These are phyloP conservation scores for Rutilus rutilus DNA, from an alignment of 2,113 vertebrate species.

Conservation along the genomic window DNA sequence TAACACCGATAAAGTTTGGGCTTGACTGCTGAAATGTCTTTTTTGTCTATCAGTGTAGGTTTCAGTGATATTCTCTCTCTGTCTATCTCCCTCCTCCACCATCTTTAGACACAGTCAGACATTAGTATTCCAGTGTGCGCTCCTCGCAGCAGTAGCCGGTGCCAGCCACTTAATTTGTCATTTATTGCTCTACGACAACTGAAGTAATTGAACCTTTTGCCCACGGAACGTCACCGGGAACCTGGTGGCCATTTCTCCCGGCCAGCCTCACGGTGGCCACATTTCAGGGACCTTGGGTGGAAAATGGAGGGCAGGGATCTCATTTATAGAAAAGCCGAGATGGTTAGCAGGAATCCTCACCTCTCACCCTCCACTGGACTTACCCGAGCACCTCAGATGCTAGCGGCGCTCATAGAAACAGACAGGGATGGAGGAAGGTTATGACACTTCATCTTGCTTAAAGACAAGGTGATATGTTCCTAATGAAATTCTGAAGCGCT, in stretches of 20 bases:
- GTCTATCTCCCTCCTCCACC: conserved; percentile 52
- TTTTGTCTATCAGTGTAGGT: background rate
- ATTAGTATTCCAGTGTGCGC: conserved; percentile 72
- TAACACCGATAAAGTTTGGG: conserved; percentile 10
- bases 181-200: conserved; percentile 79
- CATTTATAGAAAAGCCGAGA: conserved; percentile 67
- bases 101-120: conserved; percentile 60
- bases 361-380: conserved; percentile 54
- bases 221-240: conserved; percentile 65
- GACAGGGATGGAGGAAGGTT: conserved; percentile 1
- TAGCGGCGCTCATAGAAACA: conserved; percentile 23
- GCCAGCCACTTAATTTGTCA: conserved; percentile 77
- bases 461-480: background rate
- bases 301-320: conserved; percentile 70
- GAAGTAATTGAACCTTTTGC: conserved; percentile 77
- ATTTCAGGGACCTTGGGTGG: conserved; percentile 65
- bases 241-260: conserved; percentile 62
- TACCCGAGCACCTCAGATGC: conserved; percentile 54
- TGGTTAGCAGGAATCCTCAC: conserved; percentile 61
- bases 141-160: conserved; percentile 65
- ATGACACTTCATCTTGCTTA: background rate
- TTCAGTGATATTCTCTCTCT: conserved; percentile 40
- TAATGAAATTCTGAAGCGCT: background rate
- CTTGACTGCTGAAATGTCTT: conserved; percentile 20
- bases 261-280: conserved; percentile 49